phyloP scores from a whole-genome alignment of 2,797 vertebrate species.

The Crocidura indochinensis region DNA sequence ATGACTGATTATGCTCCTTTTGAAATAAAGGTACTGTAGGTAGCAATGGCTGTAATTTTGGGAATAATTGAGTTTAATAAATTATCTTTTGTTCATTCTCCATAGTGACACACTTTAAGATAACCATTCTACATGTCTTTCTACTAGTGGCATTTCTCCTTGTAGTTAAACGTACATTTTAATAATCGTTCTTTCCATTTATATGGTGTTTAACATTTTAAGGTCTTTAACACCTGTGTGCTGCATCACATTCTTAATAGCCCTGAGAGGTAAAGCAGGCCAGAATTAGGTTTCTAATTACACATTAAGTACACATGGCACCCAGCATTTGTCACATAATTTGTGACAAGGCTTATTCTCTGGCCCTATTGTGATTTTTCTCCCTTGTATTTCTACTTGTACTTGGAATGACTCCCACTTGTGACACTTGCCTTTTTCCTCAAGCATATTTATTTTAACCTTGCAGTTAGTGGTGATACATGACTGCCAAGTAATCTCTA shows the following conservation, averaged over 20 bases:
- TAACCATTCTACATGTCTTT: not conserved
- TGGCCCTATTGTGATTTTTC: not conserved
- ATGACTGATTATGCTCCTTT: conserved; percentile 37
- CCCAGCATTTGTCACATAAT: conserved; percentile 8
- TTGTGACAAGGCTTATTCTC: conserved; percentile 35
- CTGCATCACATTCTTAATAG: conserved; percentile 22
- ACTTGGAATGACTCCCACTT: not conserved
- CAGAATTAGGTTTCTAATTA: conserved; percentile 39
- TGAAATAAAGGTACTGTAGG: not conserved
- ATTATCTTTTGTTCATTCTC: not conserved
- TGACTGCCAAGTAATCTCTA: not conserved
- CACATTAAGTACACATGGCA: not conserved
- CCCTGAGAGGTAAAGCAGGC: not conserved
- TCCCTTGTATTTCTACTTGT: conserved; percentile 17
- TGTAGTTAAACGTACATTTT: conserved; percentile 57
- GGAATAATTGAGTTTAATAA: not conserved
- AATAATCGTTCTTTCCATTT: conserved; percentile 60
- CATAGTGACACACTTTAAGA: not conserved
- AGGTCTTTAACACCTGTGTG: conserved; percentile 58
- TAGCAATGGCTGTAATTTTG: not conserved
- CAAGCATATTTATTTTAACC: not conserved
- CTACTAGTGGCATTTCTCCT: conserved; percentile 42
- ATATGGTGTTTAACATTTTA: conserved; percentile 51
- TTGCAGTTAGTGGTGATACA: no score
- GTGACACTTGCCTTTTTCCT: not conserved